Conservation (phyloP, 2,113 vertebrate species). For the Lamprotornis superbus region DNA sequence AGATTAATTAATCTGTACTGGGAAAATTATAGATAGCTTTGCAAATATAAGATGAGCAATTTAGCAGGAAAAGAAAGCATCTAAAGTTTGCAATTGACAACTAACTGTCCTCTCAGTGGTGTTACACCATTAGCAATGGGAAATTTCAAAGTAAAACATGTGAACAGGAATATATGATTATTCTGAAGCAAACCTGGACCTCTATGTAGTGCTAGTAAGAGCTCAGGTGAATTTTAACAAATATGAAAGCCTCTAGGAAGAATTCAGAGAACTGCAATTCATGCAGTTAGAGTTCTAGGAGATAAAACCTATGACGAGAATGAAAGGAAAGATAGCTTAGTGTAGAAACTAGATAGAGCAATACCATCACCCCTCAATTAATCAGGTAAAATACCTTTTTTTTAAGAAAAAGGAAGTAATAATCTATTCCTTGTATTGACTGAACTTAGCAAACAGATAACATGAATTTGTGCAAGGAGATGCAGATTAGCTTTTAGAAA, state of each 20-base stretch:
- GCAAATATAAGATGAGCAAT: background rate
- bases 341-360: background rate
- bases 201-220: background rate
- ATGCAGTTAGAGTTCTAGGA: background rate
- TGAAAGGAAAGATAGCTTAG: background rate
- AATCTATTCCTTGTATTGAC: background rate
- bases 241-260: background rate
- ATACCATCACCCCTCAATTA: background rate
- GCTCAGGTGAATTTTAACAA: background rate
- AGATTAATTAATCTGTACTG: background rate
- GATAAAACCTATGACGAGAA: background rate
- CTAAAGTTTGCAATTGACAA: background rate
- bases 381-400: background rate
- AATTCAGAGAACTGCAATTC: background rate
- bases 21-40: background rate
- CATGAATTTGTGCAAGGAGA: background rate
- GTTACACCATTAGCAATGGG: background rate
- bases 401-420: background rate
- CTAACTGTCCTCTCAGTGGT: background rate
- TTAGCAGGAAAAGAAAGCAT: background rate
- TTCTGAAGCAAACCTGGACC: background rate
- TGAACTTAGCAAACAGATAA: background rate
- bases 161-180: background rate
- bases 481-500: background rate
- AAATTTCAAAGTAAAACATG: background rate